These are phyloP conservation scores for Picus viridis DNA, from an alignment of 2,797 vertebrate species.

Conservation along the genomic window DNA sequence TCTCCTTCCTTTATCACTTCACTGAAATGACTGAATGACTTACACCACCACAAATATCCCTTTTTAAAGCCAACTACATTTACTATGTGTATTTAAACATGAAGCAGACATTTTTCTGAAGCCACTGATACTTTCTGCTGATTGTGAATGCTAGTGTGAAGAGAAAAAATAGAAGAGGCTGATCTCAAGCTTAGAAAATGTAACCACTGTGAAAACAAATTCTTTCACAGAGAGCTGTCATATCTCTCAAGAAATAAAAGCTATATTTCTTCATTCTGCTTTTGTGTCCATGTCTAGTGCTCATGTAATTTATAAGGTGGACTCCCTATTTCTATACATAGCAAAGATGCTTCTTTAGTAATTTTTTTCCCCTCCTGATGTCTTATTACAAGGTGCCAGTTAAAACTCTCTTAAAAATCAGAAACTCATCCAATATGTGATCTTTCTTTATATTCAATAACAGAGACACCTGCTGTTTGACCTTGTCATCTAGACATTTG, in stretches of 20 bases:
- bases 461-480: neutral
- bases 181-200: constrained; percentile 6
- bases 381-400: neutral
- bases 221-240: neutral
- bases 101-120: neutral
- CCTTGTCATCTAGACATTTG: constrained; percentile 20
- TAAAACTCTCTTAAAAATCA: constrained; percentile 32
- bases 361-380: neutral
- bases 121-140: neutral
- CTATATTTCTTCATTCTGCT: neutral
- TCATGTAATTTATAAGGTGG: neutral
- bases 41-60: neutral
- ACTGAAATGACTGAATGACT: neutral
- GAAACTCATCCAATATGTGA: neutral
- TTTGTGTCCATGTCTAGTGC: neutral
- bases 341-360: neutral
- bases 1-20: neutral
- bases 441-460: constrained; percentile 18
- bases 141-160: neutral
- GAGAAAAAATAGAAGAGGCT: neutral
- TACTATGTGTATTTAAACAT: constrained; percentile 1
- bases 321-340: neutral
- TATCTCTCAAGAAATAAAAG: neutral
- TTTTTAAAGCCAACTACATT: constrained; percentile 3
- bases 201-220: neutral